Conservation (phyloP, 2,113 vertebrate species). For the Sphaerodactylus townsendi region DNA sequence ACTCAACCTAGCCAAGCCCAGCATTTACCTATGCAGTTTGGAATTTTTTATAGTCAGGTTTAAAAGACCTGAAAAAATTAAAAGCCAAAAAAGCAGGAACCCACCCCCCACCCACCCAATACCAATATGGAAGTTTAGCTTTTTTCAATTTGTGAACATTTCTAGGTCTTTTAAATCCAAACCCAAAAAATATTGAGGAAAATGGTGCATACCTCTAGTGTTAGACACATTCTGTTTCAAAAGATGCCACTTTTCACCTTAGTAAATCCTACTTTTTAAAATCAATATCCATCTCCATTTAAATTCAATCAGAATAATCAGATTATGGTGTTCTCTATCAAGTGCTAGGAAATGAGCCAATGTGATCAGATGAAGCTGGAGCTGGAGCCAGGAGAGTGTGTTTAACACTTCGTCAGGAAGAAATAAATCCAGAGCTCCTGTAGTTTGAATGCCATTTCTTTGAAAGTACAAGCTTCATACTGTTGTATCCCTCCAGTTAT, state of each 20-base stretch:
- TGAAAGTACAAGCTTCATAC: background rate
- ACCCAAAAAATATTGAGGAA: background rate
- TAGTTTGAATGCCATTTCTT: constrained; percentile 5
- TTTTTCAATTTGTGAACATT: too few species aligned
- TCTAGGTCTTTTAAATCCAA: background rate
- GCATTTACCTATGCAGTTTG: too few species aligned
- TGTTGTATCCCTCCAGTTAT: background rate
- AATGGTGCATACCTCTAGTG: too few species aligned
- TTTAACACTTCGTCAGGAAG: constrained; percentile 19
- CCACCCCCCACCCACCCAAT: too few species aligned
- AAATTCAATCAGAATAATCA: constrained; percentile 3
- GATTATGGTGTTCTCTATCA: constrained; percentile 11
- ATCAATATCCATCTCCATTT: constrained; percentile 6
- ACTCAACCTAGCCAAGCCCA: too few species aligned
- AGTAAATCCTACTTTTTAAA: background rate
- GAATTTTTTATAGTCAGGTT: too few species aligned
- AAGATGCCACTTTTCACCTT: background rate
- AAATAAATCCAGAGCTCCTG: constrained; percentile 14
- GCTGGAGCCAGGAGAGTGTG: constrained; percentile 19
- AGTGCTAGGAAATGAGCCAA: constrained; percentile 16
- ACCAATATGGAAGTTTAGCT: too few species aligned
- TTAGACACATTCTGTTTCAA: background rate
- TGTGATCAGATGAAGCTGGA: constrained; percentile 17
- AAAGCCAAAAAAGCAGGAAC: too few species aligned
- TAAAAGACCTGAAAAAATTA: too few species aligned